phyloP scores from a whole-genome alignment of 2,113 vertebrate species.

The Xyrauchen texanus region DNA sequence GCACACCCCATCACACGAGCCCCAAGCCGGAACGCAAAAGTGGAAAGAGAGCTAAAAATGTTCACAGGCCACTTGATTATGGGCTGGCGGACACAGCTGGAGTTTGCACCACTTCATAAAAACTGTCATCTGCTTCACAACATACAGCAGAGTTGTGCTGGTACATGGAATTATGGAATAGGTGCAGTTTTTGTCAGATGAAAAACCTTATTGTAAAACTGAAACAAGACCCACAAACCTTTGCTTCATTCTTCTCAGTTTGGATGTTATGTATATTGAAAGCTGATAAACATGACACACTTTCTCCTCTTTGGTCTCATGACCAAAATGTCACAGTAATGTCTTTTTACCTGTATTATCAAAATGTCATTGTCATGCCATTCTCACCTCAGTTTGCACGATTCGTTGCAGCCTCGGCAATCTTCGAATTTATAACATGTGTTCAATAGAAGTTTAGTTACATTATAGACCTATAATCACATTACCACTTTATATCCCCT shows the following conservation, averaged over 20 bases:
- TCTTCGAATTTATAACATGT: no score
- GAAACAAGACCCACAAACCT: neutral
- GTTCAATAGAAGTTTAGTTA: no score
- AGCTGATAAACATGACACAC: no score
- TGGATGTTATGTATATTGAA: neutral
- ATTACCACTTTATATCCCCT: no score
- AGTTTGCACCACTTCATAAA: conserved; percentile 66
- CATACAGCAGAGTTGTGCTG: conserved; percentile 52
- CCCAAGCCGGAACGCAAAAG: conserved; percentile 18
- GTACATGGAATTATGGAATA: conserved; percentile 30
- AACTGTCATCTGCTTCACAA: conserved; percentile 60
- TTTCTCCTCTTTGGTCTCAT: no score
- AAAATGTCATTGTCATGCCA: no score
- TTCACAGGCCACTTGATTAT: conserved; percentile 63
- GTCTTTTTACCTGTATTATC: no score
- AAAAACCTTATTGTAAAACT: conserved; percentile 60
- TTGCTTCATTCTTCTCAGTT: neutral
- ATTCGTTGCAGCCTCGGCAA: no score
- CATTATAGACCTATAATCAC: no score
- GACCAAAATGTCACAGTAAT: no score
- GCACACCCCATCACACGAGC: conserved; percentile 52
- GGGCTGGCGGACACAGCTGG: conserved; percentile 62
- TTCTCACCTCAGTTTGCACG: no score
- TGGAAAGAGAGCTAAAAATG: conserved; percentile 55
- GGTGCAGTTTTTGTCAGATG: conserved; percentile 66